These are phyloP conservation scores for Mylabris sibirica DNA, from an alignment of 2,888 invertebrate genomes.

Conservation along the genomic window DNA sequence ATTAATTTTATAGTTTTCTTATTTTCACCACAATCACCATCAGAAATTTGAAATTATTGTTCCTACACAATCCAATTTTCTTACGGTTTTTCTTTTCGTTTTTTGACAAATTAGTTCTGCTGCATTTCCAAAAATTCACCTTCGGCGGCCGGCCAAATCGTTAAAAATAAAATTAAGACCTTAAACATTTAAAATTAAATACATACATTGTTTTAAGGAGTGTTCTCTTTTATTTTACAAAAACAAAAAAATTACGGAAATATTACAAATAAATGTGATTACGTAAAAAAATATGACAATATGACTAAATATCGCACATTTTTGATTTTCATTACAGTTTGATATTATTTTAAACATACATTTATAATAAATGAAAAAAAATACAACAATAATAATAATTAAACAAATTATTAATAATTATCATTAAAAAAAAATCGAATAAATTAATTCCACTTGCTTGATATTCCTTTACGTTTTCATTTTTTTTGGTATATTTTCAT, in stretches of 20 bases:
- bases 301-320: slow-evolving; percentile 3
- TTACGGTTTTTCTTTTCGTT: not conserved
- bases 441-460: slow-evolving; percentile 35
- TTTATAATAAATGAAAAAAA: slow-evolving; percentile 2
- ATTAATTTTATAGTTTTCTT: slow-evolving; percentile 14
- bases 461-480: not conserved
- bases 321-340: slow-evolving; percentile 10
- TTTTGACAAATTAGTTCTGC: not conserved
- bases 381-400: slow-evolving; percentile 6
- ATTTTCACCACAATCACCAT: not conserved
- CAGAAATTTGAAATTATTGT: not conserved
- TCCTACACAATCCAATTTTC: not conserved
- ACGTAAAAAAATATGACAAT: not conserved
- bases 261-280: slow-evolving; percentile 11
- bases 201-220: not conserved
- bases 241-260: not conserved
- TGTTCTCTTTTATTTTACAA: slow-evolving; percentile 2
- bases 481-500: slow-evolving; percentile 50
- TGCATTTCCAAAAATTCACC: not conserved
- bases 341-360: slow-evolving; percentile 5
- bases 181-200: slow-evolving; percentile 5
- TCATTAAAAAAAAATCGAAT: slow-evolving; percentile 30
- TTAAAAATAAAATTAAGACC: slow-evolving; percentile 8
- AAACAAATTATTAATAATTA: slow-evolving; percentile 6
- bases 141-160: not conserved